Base-by-base conservation (phyloP, 2,113 vertebrate genomes). In the Euleptes europaea region DNA sequence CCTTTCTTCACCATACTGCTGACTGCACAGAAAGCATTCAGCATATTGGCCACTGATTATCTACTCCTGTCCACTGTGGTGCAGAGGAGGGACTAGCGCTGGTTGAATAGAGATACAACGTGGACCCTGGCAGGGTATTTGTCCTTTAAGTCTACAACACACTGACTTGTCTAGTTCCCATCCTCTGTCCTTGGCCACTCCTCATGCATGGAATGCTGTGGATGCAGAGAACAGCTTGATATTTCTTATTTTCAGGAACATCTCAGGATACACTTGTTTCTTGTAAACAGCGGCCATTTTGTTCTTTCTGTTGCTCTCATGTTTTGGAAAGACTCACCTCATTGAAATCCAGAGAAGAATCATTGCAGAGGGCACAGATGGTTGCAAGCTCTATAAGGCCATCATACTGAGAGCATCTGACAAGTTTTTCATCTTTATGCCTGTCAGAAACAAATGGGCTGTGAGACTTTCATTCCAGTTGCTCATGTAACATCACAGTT, bases 331-430 rank as follows among this genome's bases (percentile, higher is more conserved):
- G 31, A 83, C 97, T 91, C 86, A 99, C 99, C 96, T 99, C 99
- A 74, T 99, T 99, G 91, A 97, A 99, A 95, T 99, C 99, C 97
- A 99, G 95, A 9, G 99, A 99, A 86, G 99, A 99, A 95, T 99
- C 99, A 31, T 99, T 99, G 90, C 99, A 99, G 81, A 99, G 96
- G 0, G 99, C 98, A 89, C 99, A 99, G 93, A 99, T 99, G 0
- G 99, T 99, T 60, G 98, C 98, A 82, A 99, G 84, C 94, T 99
- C 98, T 92, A 99, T 97, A 79, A 99, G 96, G 31, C 96, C 97
- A 44, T 99, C 98, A 60, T 97, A 98, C 19, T 98, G 96, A 85
- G 97, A 97, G 87, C 94, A 94, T 73, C 96, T 98, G 89, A 99
- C 96, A 42, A 72, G 84, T 91, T 98, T 98, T 77, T 97, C 97